Conservation (phyloP, 2,797 vertebrate genomes). For the Danio kyathit region DNA sequence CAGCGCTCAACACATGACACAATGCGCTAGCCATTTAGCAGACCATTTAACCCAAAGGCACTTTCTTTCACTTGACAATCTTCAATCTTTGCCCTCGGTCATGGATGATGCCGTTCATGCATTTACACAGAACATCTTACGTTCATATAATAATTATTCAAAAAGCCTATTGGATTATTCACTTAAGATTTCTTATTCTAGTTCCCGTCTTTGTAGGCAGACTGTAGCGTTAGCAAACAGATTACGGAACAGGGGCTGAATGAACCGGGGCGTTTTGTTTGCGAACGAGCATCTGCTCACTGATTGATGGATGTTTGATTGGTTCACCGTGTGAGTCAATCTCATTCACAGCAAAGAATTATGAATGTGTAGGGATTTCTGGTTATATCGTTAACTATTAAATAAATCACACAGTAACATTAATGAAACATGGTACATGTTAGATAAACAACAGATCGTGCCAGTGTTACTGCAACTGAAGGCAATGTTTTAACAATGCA, state of each 20-base stretch:
- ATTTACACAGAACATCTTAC: background rate
- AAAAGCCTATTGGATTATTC: background rate
- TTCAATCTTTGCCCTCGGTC: background rate
- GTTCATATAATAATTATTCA: background rate
- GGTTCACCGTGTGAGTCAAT: conserved; percentile 1
- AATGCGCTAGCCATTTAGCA: conserved; percentile 1
- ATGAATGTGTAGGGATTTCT: background rate
- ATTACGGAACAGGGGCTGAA: background rate
- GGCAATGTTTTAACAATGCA: background rate
- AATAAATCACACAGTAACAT: background rate
- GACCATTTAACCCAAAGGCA: background rate
- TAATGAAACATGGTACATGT: background rate
- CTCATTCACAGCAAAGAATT: background rate
- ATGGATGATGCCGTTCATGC: background rate
- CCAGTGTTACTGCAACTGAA: background rate
- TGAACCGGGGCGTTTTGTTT: background rate
- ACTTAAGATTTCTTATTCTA: background rate
- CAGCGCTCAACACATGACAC: background rate
- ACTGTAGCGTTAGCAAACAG: background rate
- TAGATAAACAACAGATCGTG: background rate
- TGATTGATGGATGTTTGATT: conserved; percentile 8
- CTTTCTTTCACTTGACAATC: background rate
- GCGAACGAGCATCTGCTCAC: background rate
- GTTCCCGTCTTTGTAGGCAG: background rate
- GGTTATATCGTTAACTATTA: background rate